Evolutionary conservation across 2,113 vertebrate genomes (phyloP).

Genomic region (Istiophorus platypterus): DNA sequence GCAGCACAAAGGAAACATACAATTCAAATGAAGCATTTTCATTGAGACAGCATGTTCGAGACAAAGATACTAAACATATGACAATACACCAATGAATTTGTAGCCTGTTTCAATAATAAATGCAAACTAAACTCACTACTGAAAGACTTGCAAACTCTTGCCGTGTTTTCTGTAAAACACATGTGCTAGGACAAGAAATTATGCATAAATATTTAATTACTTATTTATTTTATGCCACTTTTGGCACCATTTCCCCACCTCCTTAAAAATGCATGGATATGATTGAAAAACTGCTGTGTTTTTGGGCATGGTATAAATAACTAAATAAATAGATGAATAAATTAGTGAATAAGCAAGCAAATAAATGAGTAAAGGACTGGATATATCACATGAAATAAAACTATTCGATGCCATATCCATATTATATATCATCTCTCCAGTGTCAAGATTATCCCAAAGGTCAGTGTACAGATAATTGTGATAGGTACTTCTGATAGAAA

Average conservation of each 20-base stretch:
- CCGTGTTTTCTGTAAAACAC: not conserved
- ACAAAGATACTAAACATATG: conserved; percentile 1
- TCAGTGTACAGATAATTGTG: not conserved
- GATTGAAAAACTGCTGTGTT: not conserved
- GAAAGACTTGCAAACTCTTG: not conserved
- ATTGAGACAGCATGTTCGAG: not conserved
- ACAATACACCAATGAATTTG: not conserved
- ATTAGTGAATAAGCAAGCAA: not conserved
- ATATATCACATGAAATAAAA: not conserved
- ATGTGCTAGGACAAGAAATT: not conserved
- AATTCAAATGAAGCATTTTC: not conserved
- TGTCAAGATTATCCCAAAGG: not conserved
- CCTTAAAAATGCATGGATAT: not conserved
- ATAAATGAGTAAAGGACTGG: not conserved
- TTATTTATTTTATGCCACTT: conserved; percentile 19
- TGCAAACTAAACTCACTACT: not conserved
- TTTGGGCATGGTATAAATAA: not conserved
- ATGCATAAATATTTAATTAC: conserved; percentile 23
- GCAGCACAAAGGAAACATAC: not conserved
- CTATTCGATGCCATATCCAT: not conserved
- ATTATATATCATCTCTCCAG: too few relatives aligned
- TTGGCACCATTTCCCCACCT: not conserved
- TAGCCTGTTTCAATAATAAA: conserved; percentile 11
- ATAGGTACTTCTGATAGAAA: conserved; percentile 2
- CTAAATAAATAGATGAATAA: not conserved